These are phyloP conservation scores for Heterotis niloticus DNA, from an alignment of 2,113 vertebrate species.

Conservation along the genomic window DNA sequence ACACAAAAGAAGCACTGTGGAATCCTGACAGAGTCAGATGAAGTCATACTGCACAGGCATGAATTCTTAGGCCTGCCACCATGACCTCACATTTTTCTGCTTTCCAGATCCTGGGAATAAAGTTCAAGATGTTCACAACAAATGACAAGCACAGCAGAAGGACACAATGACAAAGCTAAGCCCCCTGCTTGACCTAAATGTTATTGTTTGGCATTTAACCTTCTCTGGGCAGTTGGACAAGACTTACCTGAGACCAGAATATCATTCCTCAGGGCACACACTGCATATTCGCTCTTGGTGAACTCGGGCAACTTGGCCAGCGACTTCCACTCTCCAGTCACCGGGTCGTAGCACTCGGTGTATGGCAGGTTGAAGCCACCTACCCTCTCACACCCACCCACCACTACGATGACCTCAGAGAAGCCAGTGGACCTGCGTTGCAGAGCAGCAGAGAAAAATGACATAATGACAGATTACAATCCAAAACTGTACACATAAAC, in stretches of 20 bases:
- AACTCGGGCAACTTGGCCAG: constrained; percentile 96
- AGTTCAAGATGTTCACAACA: too few relatives aligned
- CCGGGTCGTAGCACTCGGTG: constrained; percentile 94
- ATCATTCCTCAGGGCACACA: constrained; percentile 93
- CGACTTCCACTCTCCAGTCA: constrained; percentile 95
- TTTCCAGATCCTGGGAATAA: neutral
- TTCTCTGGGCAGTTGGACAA: neutral
- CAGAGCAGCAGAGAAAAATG: constrained; percentile 9
- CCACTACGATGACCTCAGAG: constrained; percentile 96
- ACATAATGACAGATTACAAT: too few relatives aligned
- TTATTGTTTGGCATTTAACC: constrained; percentile 29
- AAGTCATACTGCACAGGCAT: neutral
- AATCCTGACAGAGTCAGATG: constrained; percentile 24
- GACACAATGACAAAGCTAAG: neutral
- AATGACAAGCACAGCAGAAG: too few relatives aligned
- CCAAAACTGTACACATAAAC: neutral
- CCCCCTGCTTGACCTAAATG: neutral
- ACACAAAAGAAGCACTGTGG: constrained; percentile 6
- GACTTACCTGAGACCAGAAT: constrained; percentile 93
- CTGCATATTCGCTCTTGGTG: constrained; percentile 95
- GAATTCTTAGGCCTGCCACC: neutral
- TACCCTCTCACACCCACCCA: constrained; percentile 91
- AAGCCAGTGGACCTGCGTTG: constrained; percentile 85
- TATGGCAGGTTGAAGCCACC: constrained; percentile 97
- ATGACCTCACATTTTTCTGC: neutral